Base-by-base conservation (phyloP, 2,888 invertebrate genomes). In the Aphodius sticticus region DNA sequence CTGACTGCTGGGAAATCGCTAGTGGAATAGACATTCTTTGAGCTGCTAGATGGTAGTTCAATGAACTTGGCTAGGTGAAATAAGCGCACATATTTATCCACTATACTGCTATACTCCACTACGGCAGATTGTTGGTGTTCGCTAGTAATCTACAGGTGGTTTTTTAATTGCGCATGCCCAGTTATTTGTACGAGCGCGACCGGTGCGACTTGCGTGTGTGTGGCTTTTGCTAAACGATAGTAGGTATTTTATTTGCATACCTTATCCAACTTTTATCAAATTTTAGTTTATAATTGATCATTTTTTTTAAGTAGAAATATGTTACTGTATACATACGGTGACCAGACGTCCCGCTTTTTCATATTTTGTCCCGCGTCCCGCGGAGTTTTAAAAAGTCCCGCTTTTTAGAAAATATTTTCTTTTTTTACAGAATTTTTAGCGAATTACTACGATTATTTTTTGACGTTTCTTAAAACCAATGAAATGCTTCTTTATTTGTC, bases 41-140 rank as follows among this genome's bases (percentile, higher is more conserved):
- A 71, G 71, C 6, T 26, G 15, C 71, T 7, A 12, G 12, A 12
- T 53, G 53, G 53, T 82, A 79, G 84, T 84, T 84, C 84, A 82
- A 81, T 84, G 84, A 84, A 84, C 84, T 81, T 83, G 74, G 7
- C 71, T 78, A 82, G 82, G 81, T 81, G 81, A 82, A 83, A 83
- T 82, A 82, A 83, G 82, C 81, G 81, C 81, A 79, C 79, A 75
- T 81, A 79, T 78, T 53, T 53, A 53, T 53, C 12, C 53, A 9
- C 53, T 53, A 53, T 70, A n/a, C 14, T 70, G 15, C 70, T n/a
- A n/a, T 70, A 6, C 12, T 70, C 7, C 70, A n/a, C 26, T 70
- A 14, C 7, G 7, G 12, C 70, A 70, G 26, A 12, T 70, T 70
- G 26, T 70, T 70, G 53, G 53, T 53, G 53, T 9, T 2, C 53